Conservation (phyloP, 2,797 vertebrate genomes). For the Oryzias sinensis region DNA sequence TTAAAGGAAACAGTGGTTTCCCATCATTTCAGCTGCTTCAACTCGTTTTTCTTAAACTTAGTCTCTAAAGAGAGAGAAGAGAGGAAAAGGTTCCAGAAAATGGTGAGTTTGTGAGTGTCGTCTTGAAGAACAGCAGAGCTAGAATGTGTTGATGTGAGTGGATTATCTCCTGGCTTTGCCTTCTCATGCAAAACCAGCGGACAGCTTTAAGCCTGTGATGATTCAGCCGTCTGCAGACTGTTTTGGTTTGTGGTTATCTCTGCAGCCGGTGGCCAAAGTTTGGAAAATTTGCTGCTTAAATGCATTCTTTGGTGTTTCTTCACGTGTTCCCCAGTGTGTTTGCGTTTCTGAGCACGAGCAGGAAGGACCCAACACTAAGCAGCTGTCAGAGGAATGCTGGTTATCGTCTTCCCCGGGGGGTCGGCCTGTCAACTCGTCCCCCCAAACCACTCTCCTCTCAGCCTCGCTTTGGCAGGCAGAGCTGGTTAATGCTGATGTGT, state of each 20-base stretch:
- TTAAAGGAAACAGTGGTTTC: no score
- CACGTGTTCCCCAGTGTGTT: slow-evolving; percentile 12
- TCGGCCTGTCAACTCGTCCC: slow-evolving; percentile 55
- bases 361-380: slow-evolving; percentile 49
- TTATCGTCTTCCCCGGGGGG: slow-evolving; percentile 52
- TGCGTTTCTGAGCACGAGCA: slow-evolving; percentile 34
- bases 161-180: no score
- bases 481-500: slow-evolving; percentile 22
- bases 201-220: no score
- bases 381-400: slow-evolving; percentile 60
- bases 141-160: no score
- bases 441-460: slow-evolving; percentile 41
- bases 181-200: no score
- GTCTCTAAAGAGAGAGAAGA: no score
- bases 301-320: slow-evolving; percentile 12
- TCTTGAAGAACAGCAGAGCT: no score
- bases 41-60: no score
- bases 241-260: not conserved
- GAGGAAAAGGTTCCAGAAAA: no score
- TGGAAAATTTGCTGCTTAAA: not conserved
- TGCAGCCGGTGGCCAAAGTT: not conserved
- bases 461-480: slow-evolving; percentile 27
- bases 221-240: not conserved
- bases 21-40: no score
- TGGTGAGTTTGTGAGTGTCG: no score